Evolutionary conservation across 2,888 invertebrate species (phyloP).

Genomic region (Thyatira batis): DNA sequence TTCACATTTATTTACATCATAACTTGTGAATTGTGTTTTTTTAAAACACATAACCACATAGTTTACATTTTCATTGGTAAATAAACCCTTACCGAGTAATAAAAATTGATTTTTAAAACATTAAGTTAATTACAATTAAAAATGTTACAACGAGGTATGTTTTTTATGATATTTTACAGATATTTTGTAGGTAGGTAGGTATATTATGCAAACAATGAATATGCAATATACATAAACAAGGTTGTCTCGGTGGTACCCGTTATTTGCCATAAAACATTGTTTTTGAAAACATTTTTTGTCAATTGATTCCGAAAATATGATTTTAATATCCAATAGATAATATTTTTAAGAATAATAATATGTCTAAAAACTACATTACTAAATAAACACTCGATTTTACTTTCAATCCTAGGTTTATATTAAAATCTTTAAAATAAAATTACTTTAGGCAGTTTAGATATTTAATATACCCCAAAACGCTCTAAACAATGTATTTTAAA

Average conservation of each 20-base stretch:
- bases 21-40: not conserved
- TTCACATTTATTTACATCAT: not conserved
- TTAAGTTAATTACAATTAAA: not conserved
- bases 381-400: not conserved
- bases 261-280: too few species aligned
- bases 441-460: too few species aligned
- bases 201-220: too few species aligned
- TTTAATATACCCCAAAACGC: too few species aligned
- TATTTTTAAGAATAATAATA: not conserved
- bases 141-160: not conserved
- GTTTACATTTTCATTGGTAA: not conserved
- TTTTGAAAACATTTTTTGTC: not conserved
- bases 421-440: too few species aligned
- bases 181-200: too few species aligned
- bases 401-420: too few species aligned
- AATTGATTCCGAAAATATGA: not conserved
- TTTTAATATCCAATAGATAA: not conserved
- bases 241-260: not conserved
- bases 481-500: too few species aligned
- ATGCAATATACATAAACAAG: not conserved
- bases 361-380: not conserved
- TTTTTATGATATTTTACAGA: not conserved
- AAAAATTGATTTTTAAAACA: not conserved
- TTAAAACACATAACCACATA: not conserved
- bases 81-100: not conserved